A percentile compares a stretch with the other conserved stretches of the same genome.
phyloP scores from a whole-genome alignment of 2,113 vertebrate genomes.

The Gadus macrocephalus region DNA sequence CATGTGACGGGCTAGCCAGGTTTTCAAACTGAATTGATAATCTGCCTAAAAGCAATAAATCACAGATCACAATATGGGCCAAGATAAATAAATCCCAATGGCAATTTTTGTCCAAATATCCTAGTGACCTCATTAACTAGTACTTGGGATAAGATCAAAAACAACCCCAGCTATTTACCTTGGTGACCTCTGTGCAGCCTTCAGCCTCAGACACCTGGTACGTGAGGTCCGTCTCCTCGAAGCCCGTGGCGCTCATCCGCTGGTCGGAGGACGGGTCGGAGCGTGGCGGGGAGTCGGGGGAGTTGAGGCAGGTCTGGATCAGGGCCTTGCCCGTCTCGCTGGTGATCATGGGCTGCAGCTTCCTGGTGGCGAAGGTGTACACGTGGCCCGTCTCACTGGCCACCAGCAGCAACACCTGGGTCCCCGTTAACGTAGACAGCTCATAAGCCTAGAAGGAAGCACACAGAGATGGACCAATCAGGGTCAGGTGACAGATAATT shows the following conservation, averaged over 20 bases:
- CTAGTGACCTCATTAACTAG: too few species aligned
- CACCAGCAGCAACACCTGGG: conserved; percentile 94
- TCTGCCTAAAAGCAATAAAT: too few species aligned
- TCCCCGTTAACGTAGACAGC: conserved; percentile 91
- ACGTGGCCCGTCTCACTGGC: conserved; percentile 98
- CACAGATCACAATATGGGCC: too few species aligned
- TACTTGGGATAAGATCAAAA: too few species aligned
- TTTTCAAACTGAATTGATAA: too few species aligned
- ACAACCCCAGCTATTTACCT: too few species aligned
- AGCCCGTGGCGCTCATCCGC: conserved; percentile 98
- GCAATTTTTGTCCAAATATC: too few species aligned
- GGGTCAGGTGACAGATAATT: background rate
- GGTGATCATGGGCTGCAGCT: conserved; percentile 99
- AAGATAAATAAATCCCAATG: too few species aligned
- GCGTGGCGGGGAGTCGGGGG: conserved; percentile 93
- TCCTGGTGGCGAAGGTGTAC: conserved; percentile 96
- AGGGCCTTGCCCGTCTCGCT: conserved; percentile 97
- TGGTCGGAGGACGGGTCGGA: conserved; percentile 95
- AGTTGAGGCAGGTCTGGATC: conserved; percentile 99
- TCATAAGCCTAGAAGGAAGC: conserved; percentile 80
- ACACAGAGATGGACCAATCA: background rate
- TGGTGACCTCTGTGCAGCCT: too few species aligned
- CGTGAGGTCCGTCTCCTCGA: conserved; percentile 97
- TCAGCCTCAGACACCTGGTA: conserved; percentile 81
- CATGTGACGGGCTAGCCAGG: too few species aligned